Evolutionary conservation across 2,113 vertebrate species (phyloP).

Genomic region (Alouatta palliata): DNA sequence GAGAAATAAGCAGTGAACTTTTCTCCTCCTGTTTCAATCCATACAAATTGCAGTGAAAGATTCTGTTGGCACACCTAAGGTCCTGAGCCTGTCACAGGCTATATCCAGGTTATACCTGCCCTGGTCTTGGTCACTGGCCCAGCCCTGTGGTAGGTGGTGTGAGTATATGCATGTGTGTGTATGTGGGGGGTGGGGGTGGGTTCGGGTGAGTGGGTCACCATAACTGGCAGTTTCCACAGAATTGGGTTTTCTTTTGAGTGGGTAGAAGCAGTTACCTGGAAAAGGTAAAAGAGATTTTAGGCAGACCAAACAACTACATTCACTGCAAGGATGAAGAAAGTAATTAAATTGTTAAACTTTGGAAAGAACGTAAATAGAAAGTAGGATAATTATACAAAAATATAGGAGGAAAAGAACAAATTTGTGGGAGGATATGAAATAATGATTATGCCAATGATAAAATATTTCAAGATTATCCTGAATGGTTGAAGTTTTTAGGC

Average conservation of each 20-base stretch:
- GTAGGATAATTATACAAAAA: background rate
- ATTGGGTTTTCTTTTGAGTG: background rate
- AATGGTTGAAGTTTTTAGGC: background rate
- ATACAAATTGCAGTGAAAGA: background rate
- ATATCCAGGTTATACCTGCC: rapidly evolving
- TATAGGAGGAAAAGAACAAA: background rate
- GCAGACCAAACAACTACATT: background rate
- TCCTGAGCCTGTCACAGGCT: background rate
- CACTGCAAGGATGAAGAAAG: background rate
- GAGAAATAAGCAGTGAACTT: background rate
- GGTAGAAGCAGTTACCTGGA: background rate
- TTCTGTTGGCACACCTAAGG: background rate
- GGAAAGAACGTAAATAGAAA: background rate
- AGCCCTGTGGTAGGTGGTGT: background rate
- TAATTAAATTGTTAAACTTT: background rate
- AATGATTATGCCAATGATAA: background rate
- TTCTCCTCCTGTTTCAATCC: background rate
- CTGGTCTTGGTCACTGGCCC: background rate
- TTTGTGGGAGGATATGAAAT: background rate
- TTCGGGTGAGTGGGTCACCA: rapidly evolving
- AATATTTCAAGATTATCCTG: background rate
- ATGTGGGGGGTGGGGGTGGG: too few species aligned
- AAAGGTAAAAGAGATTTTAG: background rate
- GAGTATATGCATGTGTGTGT: background rate
- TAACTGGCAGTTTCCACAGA: background rate